Percentiles rank a stretch among this genome's conserved stretches.
phyloP scores from a whole-genome alignment of 1,140 invertebrate species.

The Conus betulinus region DNA sequence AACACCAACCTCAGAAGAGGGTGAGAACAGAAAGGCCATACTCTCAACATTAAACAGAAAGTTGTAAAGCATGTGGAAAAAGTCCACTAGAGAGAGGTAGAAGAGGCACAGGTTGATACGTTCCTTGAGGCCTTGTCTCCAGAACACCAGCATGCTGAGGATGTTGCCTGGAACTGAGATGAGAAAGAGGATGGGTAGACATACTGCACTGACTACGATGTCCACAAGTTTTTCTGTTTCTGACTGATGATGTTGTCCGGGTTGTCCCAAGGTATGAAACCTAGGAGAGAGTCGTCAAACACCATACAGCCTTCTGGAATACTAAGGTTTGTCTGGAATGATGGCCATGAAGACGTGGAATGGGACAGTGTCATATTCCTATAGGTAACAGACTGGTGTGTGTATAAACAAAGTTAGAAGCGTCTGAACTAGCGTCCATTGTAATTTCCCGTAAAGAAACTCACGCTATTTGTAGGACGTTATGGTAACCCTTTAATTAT shows the following conservation, averaged over 20 bases:
- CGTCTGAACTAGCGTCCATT: too few relatives aligned
- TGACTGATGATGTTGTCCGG: neutral
- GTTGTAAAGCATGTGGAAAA: neutral
- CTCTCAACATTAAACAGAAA: neutral
- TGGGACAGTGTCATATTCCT: too few relatives aligned
- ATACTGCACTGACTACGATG: neutral
- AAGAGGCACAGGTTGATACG: constrained; percentile 16
- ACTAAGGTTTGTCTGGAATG: too few relatives aligned
- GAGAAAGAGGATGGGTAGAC: neutral
- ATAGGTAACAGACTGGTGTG: too few relatives aligned
- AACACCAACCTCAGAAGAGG: too few relatives aligned
- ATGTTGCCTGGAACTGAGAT: constrained; percentile 15
- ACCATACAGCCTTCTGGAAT: too few relatives aligned
- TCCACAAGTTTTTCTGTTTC: neutral
- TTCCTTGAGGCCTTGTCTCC: neutral
- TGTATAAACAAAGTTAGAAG: too few relatives aligned
- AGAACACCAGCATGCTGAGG: constrained; percentile 3
- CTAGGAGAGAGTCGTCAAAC: too few relatives aligned
- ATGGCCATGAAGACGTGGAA: too few relatives aligned
- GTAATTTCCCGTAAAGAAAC: too few relatives aligned
- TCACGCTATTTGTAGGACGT: too few relatives aligned
- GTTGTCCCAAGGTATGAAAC: neutral
- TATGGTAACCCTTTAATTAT: too few relatives aligned
- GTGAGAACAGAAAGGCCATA: neutral
- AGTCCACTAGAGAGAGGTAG: neutral